These are phyloP conservation scores for Spheniscus humboldti DNA, from an alignment of 2,797 vertebrate genomes.

Conservation along the genomic window DNA sequence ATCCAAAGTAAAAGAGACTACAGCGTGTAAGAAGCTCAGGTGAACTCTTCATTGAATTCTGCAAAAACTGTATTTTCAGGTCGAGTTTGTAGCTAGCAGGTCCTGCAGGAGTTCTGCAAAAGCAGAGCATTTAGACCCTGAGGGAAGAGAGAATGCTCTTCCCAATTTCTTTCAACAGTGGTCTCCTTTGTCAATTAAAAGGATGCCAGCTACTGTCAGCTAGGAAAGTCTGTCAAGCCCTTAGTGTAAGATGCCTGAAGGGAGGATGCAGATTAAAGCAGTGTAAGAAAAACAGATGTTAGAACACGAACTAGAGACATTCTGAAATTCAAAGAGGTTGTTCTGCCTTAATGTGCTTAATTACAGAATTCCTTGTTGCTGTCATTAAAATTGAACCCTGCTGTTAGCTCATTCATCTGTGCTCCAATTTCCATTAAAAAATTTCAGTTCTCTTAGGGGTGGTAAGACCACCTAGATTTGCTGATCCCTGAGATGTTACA, in stretches of 20 bases:
- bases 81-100: not conserved
- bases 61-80: not conserved
- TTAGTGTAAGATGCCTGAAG: conserved; percentile 48
- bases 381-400: conserved; percentile 63
- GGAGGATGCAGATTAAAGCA: conserved; percentile 58
- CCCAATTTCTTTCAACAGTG: conserved; percentile 25
- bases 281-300: conserved; percentile 52
- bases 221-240: conserved; percentile 27
- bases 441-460: not conserved
- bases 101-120: conserved; percentile 33
- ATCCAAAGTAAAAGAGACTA: not conserved
- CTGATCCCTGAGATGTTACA: not conserved
- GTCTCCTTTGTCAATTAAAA: conserved; percentile 52
- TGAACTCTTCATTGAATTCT: not conserved
- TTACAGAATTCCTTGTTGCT: conserved; percentile 57
- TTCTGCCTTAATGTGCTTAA: conserved; percentile 62
- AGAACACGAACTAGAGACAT: conserved; percentile 36
- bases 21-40: not conserved
- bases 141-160: conserved; percentile 32
- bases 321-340: conserved; percentile 60
- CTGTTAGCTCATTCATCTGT: conserved; percentile 52
- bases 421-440: conserved; percentile 46
- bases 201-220: conserved; percentile 31
- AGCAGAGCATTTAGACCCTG: conserved; percentile 7
- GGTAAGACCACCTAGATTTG: conserved; percentile 48